Evolutionary conservation across 1,140 invertebrate genomes (phyloP).

Genomic region (Hormaphis cornu): DNA sequence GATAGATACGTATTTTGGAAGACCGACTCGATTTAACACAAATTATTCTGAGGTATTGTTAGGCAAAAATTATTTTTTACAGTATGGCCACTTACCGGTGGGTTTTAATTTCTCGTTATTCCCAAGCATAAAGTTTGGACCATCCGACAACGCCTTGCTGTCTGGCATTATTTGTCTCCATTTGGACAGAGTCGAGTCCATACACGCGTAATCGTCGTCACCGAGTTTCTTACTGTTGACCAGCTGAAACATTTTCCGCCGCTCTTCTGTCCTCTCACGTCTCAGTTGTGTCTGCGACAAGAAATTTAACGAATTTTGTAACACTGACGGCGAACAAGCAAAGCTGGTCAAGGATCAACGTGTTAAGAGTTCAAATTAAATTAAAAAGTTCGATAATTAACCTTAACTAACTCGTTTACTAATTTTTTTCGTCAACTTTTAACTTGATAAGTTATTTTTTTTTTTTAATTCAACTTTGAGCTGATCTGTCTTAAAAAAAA

Average conservation of each 20-base stretch:
- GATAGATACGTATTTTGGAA: too few relatives aligned
- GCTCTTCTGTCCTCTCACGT: slow-evolving; percentile 81
- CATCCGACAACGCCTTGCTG: slow-evolving; percentile 36
- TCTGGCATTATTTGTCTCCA: slow-evolving; percentile 62
- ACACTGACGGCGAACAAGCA: too few relatives aligned
- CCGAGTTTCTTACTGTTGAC: slow-evolving; percentile 55
- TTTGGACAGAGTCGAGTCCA: slow-evolving; percentile 53
- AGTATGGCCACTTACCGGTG: background rate
- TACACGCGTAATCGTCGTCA: slow-evolving; percentile 40
- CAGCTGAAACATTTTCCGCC: slow-evolving; percentile 84
- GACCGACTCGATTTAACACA: too few relatives aligned
- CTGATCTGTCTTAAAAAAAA: too few relatives aligned
- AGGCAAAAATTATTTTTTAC: background rate
- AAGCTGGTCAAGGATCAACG: background rate
- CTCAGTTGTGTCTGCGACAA: slow-evolving; percentile 60
- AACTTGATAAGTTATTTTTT: too few relatives aligned
- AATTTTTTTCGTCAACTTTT: too few relatives aligned
- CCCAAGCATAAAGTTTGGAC: background rate
- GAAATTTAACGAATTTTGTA: slow-evolving; percentile 4
- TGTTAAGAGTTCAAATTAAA: background rate
- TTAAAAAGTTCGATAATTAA: too few relatives aligned
- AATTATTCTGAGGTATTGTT: too few relatives aligned
- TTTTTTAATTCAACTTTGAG: too few relatives aligned
- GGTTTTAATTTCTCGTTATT: background rate
- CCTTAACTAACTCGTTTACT: too few relatives aligned